Conservation (phyloP, 1,140 invertebrate species). For the Drosophila jambulina region DNA sequence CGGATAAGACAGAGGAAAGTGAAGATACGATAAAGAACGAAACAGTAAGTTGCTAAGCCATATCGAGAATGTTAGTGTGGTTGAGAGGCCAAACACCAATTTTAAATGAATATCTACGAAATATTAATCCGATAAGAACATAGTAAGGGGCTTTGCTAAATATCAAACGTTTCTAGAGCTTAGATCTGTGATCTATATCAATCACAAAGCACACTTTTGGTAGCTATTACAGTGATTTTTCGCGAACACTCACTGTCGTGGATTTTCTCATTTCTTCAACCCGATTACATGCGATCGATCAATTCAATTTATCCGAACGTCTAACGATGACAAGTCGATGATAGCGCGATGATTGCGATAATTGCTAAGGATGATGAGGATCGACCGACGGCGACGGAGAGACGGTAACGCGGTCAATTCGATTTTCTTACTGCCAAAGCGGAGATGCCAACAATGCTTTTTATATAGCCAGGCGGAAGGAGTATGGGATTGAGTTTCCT, state of each 20-base stretch:
- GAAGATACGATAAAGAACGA: background rate
- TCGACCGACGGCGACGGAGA: conserved; percentile 27
- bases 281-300: conserved; percentile 42
- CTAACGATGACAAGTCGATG: conserved; percentile 12
- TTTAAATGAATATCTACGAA: background rate
- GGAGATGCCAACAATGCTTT: conserved; percentile 71
- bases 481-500: conserved; percentile 70
- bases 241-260: conserved; percentile 50
- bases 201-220: conserved; percentile 8
- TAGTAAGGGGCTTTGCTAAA: conserved; percentile 7
- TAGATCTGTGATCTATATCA: background rate
- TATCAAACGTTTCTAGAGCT: background rate
- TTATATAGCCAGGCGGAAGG: conserved; percentile 81
- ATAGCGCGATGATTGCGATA: conserved; percentile 10
- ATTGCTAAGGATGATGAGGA: conserved; percentile 9
- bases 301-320: conserved; percentile 42
- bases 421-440: conserved; percentile 62
- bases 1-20: conserved; percentile 3
- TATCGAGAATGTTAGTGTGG: no score
- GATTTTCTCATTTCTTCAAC: conserved; percentile 31
- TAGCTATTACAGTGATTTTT: background rate
- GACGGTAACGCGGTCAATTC: conserved; percentile 72
- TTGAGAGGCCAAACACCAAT: background rate
- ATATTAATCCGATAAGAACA: background rate
- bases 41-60: conserved; percentile 30